These are phyloP conservation scores for Cheilosia scutellata DNA, from an alignment of 2,888 invertebrate species.

Conservation along the genomic window DNA sequence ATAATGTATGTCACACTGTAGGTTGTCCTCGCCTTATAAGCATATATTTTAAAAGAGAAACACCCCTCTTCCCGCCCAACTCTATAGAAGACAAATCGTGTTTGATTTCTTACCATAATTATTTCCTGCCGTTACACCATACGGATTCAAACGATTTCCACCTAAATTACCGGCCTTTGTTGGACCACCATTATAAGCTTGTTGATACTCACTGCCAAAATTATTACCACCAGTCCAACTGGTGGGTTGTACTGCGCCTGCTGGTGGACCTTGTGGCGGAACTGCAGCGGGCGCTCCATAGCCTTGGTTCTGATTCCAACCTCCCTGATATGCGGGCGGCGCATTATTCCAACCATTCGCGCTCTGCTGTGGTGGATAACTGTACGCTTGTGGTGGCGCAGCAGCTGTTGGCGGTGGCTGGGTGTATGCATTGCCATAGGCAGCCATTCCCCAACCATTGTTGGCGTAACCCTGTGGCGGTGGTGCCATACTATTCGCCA, in stretches of 20 bases:
- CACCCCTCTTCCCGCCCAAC: constrained; percentile 56
- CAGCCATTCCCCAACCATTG: constrained; percentile 78
- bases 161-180: constrained; percentile 89
- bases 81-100: constrained; percentile 66
- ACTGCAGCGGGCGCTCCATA: constrained; percentile 79
- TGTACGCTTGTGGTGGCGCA: constrained; percentile 69
- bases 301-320: constrained; percentile 66
- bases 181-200: constrained; percentile 92
- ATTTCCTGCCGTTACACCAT: constrained; percentile 80
- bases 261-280: constrained; percentile 72
- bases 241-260: constrained; percentile 73
- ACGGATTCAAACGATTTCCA: constrained; percentile 89
- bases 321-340: constrained; percentile 78
- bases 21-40: neutral
- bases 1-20: neutral
- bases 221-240: constrained; percentile 75
- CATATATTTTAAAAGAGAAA: constrained; percentile 14
- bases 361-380: constrained; percentile 71
- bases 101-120: constrained; percentile 80
- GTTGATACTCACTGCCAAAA: constrained; percentile 89
- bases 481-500: constrained; percentile 69
- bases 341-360: constrained; percentile 74
- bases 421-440: constrained; percentile 79
- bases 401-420: constrained; percentile 78
- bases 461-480: constrained; percentile 77